Percentiles rank a stretch among this genome's conserved stretches.
Evolutionary conservation across 2,888 invertebrate species (phyloP).

Genomic region (Lutraria lutraria): DNA sequence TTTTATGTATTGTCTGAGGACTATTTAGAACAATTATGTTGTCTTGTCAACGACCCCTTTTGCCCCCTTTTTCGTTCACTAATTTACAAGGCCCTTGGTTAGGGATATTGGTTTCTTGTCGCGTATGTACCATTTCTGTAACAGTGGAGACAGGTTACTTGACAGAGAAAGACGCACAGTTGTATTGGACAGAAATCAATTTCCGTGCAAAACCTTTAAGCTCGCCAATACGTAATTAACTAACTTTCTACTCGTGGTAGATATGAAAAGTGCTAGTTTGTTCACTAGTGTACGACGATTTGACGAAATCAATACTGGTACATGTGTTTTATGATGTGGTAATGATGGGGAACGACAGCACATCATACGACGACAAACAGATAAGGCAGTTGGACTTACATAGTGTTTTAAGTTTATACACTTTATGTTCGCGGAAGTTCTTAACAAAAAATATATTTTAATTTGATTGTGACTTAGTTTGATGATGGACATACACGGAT

Average conservation of each 20-base stretch:
- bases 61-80: background rate
- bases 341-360: constrained; percentile 22
- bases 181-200: constrained; percentile 1
- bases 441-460: background rate
- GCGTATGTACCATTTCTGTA: background rate
- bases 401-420: background rate
- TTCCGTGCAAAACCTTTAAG: constrained; percentile 4
- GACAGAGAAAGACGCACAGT: background rate
- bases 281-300: background rate
- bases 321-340: constrained; percentile 31
- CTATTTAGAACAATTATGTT: no score
- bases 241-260: background rate
- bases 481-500: background rate
- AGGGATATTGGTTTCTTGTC: background rate
- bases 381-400: background rate
- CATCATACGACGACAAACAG: background rate
- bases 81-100: background rate
- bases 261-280: constrained; percentile 42
- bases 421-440: background rate
- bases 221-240: constrained; percentile 5
- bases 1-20: no score
- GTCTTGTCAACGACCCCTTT: background rate
- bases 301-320: background rate
- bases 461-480: background rate
- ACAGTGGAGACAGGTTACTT: background rate